A percentile compares a stretch with the other conserved stretches of the same genome.
phyloP scores from a whole-genome alignment of 2,888 invertebrate species.

The Rugalucina vietnamica region DNA sequence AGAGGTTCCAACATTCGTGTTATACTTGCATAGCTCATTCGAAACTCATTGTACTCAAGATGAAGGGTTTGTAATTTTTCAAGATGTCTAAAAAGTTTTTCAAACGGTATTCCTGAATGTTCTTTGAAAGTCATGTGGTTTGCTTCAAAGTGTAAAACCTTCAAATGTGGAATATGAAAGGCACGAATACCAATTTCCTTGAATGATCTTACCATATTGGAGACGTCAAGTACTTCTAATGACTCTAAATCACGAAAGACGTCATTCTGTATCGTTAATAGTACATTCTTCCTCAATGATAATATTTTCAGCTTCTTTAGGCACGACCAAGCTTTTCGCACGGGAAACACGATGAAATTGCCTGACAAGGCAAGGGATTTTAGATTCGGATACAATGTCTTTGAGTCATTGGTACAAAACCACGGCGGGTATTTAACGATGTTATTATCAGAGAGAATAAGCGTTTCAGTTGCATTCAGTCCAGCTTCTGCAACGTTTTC shows the following conservation, averaged over 20 bases:
- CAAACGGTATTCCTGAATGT: background rate
- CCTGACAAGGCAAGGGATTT: background rate
- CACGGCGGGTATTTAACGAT: background rate
- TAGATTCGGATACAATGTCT: background rate
- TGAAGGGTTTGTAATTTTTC: background rate
- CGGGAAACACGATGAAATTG: background rate
- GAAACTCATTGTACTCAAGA: background rate
- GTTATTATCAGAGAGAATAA: background rate
- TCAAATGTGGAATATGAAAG: background rate
- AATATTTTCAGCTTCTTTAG: background rate
- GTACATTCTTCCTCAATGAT: background rate
- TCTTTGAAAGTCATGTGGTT: background rate
- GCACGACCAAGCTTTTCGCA: background rate
- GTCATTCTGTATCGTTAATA: background rate
- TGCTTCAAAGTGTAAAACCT: background rate
- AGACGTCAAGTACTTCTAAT: background rate
- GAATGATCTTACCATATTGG: background rate
- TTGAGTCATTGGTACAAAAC: background rate
- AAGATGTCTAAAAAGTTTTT: background rate
- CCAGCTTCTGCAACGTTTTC: background rate
- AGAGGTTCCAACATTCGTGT: conserved; percentile 7
- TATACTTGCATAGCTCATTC: background rate
- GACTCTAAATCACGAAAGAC: background rate
- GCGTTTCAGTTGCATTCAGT: background rate
- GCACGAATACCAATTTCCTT: background rate